phyloP scores from a whole-genome alignment of 1,140 invertebrate species.

The Sitophilus oryzae region DNA sequence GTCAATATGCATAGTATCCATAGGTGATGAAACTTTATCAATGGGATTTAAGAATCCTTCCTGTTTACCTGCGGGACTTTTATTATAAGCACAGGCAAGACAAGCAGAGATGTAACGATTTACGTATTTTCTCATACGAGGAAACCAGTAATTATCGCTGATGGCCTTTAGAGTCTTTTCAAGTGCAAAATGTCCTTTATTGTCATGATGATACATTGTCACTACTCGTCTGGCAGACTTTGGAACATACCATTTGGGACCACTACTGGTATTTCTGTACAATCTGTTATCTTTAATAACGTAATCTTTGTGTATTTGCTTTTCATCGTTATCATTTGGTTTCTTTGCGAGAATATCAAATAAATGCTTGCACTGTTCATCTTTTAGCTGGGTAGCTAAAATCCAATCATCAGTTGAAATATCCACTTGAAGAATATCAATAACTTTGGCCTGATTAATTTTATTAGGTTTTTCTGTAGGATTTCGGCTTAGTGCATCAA shows the following conservation, averaged over 20 bases:
- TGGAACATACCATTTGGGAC: not conserved
- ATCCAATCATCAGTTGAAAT: too few relatives aligned
- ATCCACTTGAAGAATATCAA: too few relatives aligned
- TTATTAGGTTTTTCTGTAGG: too few relatives aligned
- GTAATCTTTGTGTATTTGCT: too few relatives aligned
- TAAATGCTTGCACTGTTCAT: too few relatives aligned
- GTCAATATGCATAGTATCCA: slow-evolving; percentile 29
- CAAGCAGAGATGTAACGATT: not conserved
- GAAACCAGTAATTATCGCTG: not conserved
- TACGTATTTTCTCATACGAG: not conserved
- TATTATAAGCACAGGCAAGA: not conserved
- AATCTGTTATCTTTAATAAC: not conserved
- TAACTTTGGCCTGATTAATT: too few relatives aligned
- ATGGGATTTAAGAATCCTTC: slow-evolving; percentile 4
- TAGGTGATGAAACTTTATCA: slow-evolving; percentile 6
- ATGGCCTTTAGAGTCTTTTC: not conserved
- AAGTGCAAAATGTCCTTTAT: not conserved
- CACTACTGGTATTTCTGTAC: not conserved
- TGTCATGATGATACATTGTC: not conserved
- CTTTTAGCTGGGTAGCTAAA: too few relatives aligned
- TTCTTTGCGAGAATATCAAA: too few relatives aligned
- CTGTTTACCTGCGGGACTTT: not conserved
- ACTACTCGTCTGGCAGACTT: not conserved
- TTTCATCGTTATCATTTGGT: too few relatives aligned
- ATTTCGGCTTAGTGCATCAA: slow-evolving; percentile 31